Evolutionary conservation across 2,888 invertebrate species (phyloP).

Genomic region (Polydrusus tereticollis): DNA sequence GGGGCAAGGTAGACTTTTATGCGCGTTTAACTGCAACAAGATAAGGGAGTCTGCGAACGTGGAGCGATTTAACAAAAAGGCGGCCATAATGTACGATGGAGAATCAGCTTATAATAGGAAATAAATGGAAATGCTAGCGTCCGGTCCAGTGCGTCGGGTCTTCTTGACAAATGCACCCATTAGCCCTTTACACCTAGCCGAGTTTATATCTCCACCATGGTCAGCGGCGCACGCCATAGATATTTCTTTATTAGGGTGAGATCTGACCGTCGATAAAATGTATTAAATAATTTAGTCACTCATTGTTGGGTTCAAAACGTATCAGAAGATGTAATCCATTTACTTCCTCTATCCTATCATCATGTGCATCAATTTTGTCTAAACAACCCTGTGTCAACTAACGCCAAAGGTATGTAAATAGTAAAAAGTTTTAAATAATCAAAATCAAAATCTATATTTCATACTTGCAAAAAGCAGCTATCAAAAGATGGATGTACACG

Average conservation of each 20-base stretch:
- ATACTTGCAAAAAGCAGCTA: too few relatives aligned
- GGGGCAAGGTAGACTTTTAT: conserved; percentile 23
- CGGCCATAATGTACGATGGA: conserved; percentile 24
- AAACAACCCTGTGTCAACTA: too few relatives aligned
- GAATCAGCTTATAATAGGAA: conserved; percentile 46
- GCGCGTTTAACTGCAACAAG: conserved; percentile 42
- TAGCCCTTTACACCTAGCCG: conserved; percentile 59
- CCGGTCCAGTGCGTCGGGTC: conserved; percentile 26
- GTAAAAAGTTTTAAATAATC: too few relatives aligned
- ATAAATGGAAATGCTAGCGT: conserved; percentile 52
- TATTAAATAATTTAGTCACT: too few relatives aligned
- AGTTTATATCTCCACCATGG: conserved; percentile 56
- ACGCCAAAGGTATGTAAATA: too few relatives aligned
- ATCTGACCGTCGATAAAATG: neutral
- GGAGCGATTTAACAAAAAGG: conserved; percentile 34
- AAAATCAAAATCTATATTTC: too few relatives aligned
- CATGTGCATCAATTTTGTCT: too few relatives aligned
- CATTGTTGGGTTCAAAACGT: too few relatives aligned
- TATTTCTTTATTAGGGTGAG: neutral
- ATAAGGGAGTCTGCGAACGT: conserved; percentile 38
- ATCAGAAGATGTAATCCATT: too few relatives aligned
- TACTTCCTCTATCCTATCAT: too few relatives aligned
- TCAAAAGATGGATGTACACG: too few relatives aligned
- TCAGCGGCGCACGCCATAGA: conserved; percentile 6
- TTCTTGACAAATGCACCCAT: conserved; percentile 61